These are phyloP conservation scores for Epistrophella euchroma DNA, from an alignment of 2,888 invertebrate species.

Conservation along the genomic window DNA sequence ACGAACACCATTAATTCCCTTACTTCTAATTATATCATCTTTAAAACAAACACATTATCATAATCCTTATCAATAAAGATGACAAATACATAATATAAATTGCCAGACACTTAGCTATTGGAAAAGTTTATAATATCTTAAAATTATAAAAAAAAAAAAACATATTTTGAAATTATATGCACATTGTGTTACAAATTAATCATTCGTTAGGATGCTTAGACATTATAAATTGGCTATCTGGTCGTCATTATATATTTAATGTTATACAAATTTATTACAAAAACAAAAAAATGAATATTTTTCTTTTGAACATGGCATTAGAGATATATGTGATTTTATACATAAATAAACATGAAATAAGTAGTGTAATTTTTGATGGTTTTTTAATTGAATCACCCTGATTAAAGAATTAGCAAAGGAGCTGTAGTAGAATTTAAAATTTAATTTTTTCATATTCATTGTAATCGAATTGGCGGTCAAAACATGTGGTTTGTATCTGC, in stretches of 20 bases:
- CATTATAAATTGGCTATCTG: slow-evolving; percentile 53
- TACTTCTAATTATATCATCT: not conserved
- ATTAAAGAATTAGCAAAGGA: too few relatives aligned
- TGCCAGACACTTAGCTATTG: slow-evolving; percentile 29
- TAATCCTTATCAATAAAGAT: slow-evolving; percentile 38
- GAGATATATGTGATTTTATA: slow-evolving; percentile 76
- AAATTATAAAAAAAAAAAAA: slow-evolving; percentile 12
- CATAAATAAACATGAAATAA: slow-evolving; percentile 74
- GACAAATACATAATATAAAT: slow-evolving; percentile 4
- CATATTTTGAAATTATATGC: slow-evolving; percentile 55
- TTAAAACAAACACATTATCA: not conserved
- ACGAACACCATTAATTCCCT: not conserved
- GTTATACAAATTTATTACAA: slow-evolving; percentile 61
- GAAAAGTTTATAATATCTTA: slow-evolving; percentile 18
- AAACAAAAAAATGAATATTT: slow-evolving; percentile 61
- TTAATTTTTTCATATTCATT: too few relatives aligned
- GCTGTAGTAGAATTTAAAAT: too few relatives aligned
- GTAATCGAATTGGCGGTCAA: too few relatives aligned
- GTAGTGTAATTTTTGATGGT: slow-evolving; percentile 57
- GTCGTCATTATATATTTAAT: slow-evolving; percentile 70
- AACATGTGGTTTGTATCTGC: too few relatives aligned
- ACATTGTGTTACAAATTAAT: slow-evolving; percentile 68
- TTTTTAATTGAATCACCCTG: slow-evolving; percentile 12
- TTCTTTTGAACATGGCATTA: slow-evolving; percentile 73
- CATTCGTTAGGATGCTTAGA: slow-evolving; percentile 56